A percentile compares a stretch with the other conserved stretches of the same genome.
These are phyloP conservation scores for Vireo griseus DNA, from an alignment of 2,797 vertebrate genomes.

Conservation along the genomic window DNA sequence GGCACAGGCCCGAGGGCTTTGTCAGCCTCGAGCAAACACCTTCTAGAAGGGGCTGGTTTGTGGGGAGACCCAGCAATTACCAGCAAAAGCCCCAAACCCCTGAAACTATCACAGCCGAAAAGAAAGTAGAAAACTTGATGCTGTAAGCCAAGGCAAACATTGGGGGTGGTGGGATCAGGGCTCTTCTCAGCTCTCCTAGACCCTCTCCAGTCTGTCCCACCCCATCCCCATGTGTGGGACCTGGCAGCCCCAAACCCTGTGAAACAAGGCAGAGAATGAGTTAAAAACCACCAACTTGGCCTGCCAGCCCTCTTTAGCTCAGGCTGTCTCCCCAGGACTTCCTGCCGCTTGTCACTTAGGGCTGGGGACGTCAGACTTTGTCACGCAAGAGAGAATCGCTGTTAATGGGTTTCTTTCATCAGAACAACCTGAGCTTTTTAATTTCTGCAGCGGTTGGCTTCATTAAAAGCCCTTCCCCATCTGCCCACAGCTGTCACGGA, in stretches of 20 bases:
- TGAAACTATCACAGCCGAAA: not conserved
- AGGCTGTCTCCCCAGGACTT: constrained; percentile 44
- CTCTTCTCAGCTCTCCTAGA: not conserved
- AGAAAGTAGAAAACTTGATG: not conserved
- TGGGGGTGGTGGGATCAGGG: not conserved
- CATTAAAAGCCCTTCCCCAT: constrained; percentile 58
- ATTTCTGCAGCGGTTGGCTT: constrained; percentile 60
- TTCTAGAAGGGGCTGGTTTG: not conserved
- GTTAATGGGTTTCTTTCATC: constrained; percentile 62
- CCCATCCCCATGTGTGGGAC: fast-evolving
- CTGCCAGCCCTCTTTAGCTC: constrained; percentile 10
- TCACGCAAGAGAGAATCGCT: constrained; percentile 56
- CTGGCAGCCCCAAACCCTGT: fast-evolving
- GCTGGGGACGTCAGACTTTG: constrained; percentile 41
- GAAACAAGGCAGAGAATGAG: not conserved
- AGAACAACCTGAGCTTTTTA: constrained; percentile 60
- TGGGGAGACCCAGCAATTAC: not conserved
- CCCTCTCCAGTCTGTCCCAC: not conserved
- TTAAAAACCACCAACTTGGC: not conserved
- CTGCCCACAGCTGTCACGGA: constrained; percentile 47
- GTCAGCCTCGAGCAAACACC: not conserved
- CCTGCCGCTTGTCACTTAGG: constrained; percentile 47
- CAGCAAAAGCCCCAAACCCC: not conserved
- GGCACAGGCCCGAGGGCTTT: not conserved
- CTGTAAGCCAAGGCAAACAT: not conserved